Evolutionary conservation across 2,888 invertebrate genomes (phyloP).

Genomic region (Cryptocephalus moraei): DNA sequence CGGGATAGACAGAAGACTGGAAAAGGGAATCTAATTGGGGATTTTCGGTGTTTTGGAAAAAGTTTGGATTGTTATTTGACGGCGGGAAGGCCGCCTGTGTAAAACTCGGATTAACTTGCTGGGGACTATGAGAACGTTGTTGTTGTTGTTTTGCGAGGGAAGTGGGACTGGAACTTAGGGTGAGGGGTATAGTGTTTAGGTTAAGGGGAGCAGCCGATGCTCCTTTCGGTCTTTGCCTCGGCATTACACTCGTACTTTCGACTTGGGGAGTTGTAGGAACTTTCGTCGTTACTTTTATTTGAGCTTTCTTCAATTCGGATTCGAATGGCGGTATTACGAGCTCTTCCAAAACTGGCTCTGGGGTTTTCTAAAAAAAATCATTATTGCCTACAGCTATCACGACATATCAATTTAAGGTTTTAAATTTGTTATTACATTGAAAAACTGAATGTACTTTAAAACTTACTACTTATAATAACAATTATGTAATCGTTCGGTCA

Average conservation of each 20-base stretch:
- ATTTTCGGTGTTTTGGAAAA: constrained; percentile 24
- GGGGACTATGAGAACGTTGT: not conserved
- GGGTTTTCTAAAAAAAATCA: constrained; percentile 47
- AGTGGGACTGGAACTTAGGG: constrained; percentile 46
- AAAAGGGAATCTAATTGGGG: constrained; percentile 51
- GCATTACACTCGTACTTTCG: constrained; percentile 73
- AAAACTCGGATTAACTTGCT: constrained; percentile 4
- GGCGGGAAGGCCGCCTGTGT: constrained; percentile 24
- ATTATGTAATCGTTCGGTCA: no score
- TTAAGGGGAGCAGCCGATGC: constrained; percentile 37
- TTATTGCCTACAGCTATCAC: no score
- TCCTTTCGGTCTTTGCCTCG: constrained; percentile 72
- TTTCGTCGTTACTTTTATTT: constrained; percentile 33
- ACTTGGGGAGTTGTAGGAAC: constrained; percentile 39
- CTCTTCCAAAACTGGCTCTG: constrained; percentile 53
- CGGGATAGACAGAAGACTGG: constrained; percentile 56
- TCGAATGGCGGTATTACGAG: constrained; percentile 58
- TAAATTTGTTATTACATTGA: no score
- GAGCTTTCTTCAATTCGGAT: constrained; percentile 54
- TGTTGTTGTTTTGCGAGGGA: constrained; percentile 32
- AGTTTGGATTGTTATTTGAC: constrained; percentile 13
- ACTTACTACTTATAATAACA: no score
- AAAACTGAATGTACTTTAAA: no score
- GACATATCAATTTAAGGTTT: no score
- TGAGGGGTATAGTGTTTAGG: constrained; percentile 40